Percentiles rank a stretch among this genome's conserved stretches.
phyloP scores from a whole-genome alignment of 2,113 vertebrate genomes.

The Istiophorus platypterus region DNA sequence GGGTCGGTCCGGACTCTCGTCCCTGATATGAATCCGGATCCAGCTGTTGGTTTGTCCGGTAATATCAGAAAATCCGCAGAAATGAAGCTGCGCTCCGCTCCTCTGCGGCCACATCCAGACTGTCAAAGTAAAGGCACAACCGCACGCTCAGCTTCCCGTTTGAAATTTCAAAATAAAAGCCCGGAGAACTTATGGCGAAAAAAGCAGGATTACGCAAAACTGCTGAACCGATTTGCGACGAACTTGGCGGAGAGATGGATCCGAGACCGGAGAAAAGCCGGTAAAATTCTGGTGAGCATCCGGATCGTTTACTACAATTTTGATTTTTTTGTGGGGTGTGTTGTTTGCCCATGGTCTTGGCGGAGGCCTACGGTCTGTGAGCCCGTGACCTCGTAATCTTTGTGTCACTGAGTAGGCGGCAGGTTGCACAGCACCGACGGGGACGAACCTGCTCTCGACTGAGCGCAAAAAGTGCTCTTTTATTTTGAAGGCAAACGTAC shows the following conservation, averaged over 20 bases:
- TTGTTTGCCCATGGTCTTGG: no score
- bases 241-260: no score
- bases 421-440: not conserved
- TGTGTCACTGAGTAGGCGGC: no score
- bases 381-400: no score
- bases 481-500: not conserved
- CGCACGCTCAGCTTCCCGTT: not conserved
- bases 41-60: not conserved
- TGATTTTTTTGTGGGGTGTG: no score
- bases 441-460: not conserved
- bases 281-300: no score
- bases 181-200: no score
- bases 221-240: no score
- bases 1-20: not conserved
- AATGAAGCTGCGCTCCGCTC: slow-evolving; percentile 14
- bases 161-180: slow-evolving; percentile 16
- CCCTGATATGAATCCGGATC: not conserved
- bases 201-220: no score
- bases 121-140: not conserved
- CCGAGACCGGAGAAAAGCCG: no score
- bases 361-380: no score
- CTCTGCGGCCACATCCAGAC: slow-evolving; percentile 25
- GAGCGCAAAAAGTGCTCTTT: not conserved
- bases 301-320: no score
- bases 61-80: slow-evolving; percentile 34